Conservation (phyloP, 2,888 invertebrate genomes). For the Xanthorhoe spadicearia region DNA sequence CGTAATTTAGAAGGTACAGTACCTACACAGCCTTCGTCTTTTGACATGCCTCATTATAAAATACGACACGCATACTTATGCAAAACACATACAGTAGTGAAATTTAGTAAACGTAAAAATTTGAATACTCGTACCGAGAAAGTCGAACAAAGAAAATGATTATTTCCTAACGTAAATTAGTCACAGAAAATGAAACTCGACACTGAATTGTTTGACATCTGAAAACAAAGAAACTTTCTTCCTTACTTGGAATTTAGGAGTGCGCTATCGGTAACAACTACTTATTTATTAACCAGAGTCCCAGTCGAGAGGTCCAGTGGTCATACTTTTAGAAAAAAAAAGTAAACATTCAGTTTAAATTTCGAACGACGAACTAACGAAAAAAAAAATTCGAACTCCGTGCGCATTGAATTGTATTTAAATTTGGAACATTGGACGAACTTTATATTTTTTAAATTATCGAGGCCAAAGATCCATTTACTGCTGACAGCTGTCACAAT, state of each 20-base stretch:
- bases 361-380: slow-evolving; percentile 6
- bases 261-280: slow-evolving; percentile 51
- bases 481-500: slow-evolving; percentile 46
- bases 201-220: slow-evolving; percentile 67
- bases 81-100: slow-evolving; percentile 53
- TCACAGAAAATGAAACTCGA: slow-evolving; percentile 70
- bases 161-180: slow-evolving; percentile 71
- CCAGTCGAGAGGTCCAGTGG: slow-evolving; percentile 57
- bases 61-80: slow-evolving; percentile 41
- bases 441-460: neutral
- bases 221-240: slow-evolving; percentile 80
- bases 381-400: slow-evolving; percentile 6
- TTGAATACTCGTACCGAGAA: slow-evolving; percentile 59
- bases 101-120: slow-evolving; percentile 68
- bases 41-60: slow-evolving; percentile 25
- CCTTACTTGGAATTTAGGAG: slow-evolving; percentile 64
- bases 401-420: slow-evolving; percentile 2
- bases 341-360: slow-evolving; percentile 4
- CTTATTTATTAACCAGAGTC: slow-evolving; percentile 70
- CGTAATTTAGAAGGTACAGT: too few species aligned
- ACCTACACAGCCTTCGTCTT: neutral
- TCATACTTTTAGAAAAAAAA: slow-evolving; percentile 25
- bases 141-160: slow-evolving; percentile 67
- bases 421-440: neutral
- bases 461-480: neutral